Evolutionary conservation across 2,888 invertebrate species (phyloP).

Genomic region (Caenorhabditis angaria): DNA sequence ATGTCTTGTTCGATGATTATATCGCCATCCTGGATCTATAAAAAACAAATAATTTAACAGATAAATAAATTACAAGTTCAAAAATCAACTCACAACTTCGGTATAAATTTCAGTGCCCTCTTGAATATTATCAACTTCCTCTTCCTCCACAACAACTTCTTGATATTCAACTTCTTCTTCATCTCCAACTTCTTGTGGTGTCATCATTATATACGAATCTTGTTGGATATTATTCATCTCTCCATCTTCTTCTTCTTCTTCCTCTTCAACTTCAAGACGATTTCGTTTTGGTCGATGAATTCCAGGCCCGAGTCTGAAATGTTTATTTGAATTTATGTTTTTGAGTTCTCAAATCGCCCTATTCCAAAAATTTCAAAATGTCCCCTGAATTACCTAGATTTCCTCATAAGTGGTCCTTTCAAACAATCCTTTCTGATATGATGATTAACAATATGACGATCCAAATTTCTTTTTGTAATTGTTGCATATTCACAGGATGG

Average conservation of each 20-base stretch:
- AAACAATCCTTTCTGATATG: constrained; percentile 52
- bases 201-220: constrained; percentile 16
- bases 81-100: neutral
- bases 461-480: constrained; percentile 68
- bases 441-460: constrained; percentile 68
- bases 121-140: constrained; percentile 6
- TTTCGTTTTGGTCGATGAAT: neutral
- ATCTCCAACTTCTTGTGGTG: neutral
- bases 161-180: constrained; percentile 6
- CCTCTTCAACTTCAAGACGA: constrained; percentile 14
- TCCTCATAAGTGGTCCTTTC: constrained; percentile 50
- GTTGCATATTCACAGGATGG: constrained; percentile 63
- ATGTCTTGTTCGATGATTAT: constrained; percentile 2
- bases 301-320: neutral
- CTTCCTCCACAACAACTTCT: constrained; percentile 10
- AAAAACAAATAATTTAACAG: neutral
- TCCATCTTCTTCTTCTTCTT: constrained; percentile 3
- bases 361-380: too few relatives aligned
- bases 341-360: too few relatives aligned
- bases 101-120: constrained; percentile 1
- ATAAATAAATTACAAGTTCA: neutral
- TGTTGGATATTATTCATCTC: neutral
- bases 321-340: neutral
- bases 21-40: constrained; percentile 7
- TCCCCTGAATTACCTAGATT: constrained; percentile 46